Evolutionary conservation across 2,113 vertebrate species (phyloP).

Genomic region (Noctilio leporinus): DNA sequence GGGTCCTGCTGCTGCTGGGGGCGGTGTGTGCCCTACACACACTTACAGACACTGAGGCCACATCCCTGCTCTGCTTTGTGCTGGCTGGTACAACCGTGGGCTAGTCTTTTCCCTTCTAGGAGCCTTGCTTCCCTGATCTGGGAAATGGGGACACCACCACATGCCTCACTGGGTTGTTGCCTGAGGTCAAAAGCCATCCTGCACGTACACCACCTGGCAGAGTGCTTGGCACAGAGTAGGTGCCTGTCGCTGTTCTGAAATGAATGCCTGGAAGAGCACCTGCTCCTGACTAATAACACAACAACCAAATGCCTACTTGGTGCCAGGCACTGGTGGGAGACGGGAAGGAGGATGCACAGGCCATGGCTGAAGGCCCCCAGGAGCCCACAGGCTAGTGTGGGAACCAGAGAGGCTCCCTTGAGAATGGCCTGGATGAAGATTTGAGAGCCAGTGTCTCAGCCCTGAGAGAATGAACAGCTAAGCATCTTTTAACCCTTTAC

Average conservation of each 20-base stretch:
- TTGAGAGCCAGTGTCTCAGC: background rate
- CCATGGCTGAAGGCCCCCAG: background rate
- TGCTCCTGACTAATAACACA: background rate
- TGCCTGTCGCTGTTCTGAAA: background rate
- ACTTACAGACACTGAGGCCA: background rate
- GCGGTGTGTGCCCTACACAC: accelerated
- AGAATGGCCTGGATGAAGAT: background rate
- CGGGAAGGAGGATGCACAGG: background rate
- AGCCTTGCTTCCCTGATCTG: background rate
- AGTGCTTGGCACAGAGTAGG: background rate
- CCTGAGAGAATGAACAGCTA: background rate
- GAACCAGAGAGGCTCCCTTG: background rate
- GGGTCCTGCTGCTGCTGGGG: too few species aligned
- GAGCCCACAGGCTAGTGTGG: background rate
- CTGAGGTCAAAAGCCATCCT: background rate
- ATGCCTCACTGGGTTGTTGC: background rate
- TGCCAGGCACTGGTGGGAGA: background rate
- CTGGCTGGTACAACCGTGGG: background rate
- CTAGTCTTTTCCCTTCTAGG: background rate
- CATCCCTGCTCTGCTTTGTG: too few species aligned
- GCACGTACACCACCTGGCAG: background rate
- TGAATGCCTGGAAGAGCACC: background rate
- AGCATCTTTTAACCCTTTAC: background rate
- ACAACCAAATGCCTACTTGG: background rate
- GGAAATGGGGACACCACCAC: background rate